phyloP scores from a whole-genome alignment of 2,888 invertebrate genomes.

The Epistrophe eligans region DNA sequence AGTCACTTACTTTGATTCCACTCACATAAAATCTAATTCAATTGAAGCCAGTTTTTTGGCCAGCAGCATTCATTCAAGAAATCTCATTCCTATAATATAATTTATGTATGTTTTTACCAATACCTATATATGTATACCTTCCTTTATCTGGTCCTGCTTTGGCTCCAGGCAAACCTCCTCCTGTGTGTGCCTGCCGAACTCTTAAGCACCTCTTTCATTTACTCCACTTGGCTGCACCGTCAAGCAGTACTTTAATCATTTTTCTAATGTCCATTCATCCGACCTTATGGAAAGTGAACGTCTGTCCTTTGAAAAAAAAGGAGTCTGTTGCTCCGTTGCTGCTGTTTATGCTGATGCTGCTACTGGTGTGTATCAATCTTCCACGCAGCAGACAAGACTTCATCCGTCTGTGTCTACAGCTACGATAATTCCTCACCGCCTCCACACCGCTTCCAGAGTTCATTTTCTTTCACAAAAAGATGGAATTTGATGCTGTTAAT shows the following conservation, averaged over 20 bases:
- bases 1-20: slow-evolving; percentile 41
- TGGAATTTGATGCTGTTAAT: slow-evolving; percentile 65
- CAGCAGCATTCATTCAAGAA: slow-evolving; percentile 36
- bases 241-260: slow-evolving; percentile 49
- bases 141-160: slow-evolving; percentile 2
- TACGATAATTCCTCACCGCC: slow-evolving; percentile 7
- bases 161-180: not conserved
- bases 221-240: slow-evolving; percentile 42
- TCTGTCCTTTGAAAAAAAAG: slow-evolving; percentile 17
- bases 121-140: not conserved
- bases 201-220: slow-evolving; percentile 29
- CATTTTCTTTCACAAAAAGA: slow-evolving; percentile 18
- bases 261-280: slow-evolving; percentile 67
- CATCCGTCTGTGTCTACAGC: slow-evolving; percentile 42
- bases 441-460: not conserved
- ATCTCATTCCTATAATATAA: slow-evolving; percentile 16
- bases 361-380: slow-evolving; percentile 58
- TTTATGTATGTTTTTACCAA: not conserved
- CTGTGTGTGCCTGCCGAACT: slow-evolving; percentile 11
- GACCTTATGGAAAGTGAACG: slow-evolving; percentile 21
- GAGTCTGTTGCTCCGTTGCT: slow-evolving; percentile 30
- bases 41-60: slow-evolving; percentile 42
- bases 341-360: not conserved
- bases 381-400: slow-evolving; percentile 57
- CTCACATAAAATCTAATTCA: slow-evolving; percentile 50